phyloP scores from a whole-genome alignment of 2,888 invertebrate genomes.

The Caenorhabditis imperialis region DNA sequence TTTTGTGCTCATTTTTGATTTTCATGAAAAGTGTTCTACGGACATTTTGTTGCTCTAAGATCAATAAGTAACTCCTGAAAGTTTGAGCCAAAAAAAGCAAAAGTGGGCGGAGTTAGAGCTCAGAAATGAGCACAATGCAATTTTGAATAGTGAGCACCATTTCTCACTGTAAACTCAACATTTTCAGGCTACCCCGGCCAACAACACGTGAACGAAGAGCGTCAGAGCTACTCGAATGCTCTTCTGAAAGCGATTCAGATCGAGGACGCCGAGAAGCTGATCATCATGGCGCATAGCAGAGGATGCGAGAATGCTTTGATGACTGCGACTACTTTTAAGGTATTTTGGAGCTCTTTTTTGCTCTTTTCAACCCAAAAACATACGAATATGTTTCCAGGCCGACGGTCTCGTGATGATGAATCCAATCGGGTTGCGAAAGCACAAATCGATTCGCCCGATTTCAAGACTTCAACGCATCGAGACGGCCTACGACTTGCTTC shows the following conservation, averaged over 20 bases:
- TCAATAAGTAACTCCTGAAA: too few relatives aligned
- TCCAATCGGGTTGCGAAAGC: constrained; percentile 60
- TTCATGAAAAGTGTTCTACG: too few relatives aligned
- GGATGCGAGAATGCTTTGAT: constrained; percentile 65
- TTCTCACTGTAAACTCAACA: too few relatives aligned
- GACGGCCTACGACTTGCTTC: constrained; percentile 11
- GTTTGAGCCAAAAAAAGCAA: too few relatives aligned
- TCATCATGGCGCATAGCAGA: constrained; percentile 60
- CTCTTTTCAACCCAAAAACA: not conserved
- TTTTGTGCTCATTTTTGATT: too few relatives aligned
- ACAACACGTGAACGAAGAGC: constrained; percentile 52
- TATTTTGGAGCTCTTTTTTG: not conserved
- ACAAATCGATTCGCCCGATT: constrained; percentile 59
- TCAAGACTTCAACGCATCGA: constrained; percentile 11
- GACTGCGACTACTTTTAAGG: constrained; percentile 37
- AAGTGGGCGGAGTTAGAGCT: too few relatives aligned
- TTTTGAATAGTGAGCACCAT: too few relatives aligned
- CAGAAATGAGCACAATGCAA: too few relatives aligned
- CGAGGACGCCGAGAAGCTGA: constrained; percentile 24
- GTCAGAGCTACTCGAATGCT: constrained; percentile 57
- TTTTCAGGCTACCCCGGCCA: constrained; percentile 32
- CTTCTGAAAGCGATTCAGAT: constrained; percentile 47
- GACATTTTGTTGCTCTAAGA: too few relatives aligned
- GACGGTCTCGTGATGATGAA: constrained; percentile 60
- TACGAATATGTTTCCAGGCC: constrained; percentile 9